Percentiles rank a stretch among this genome's conserved stretches.
Evolutionary conservation across 2,888 invertebrate genomes (phyloP).

Genomic region (Ariolimax columbianus): DNA sequence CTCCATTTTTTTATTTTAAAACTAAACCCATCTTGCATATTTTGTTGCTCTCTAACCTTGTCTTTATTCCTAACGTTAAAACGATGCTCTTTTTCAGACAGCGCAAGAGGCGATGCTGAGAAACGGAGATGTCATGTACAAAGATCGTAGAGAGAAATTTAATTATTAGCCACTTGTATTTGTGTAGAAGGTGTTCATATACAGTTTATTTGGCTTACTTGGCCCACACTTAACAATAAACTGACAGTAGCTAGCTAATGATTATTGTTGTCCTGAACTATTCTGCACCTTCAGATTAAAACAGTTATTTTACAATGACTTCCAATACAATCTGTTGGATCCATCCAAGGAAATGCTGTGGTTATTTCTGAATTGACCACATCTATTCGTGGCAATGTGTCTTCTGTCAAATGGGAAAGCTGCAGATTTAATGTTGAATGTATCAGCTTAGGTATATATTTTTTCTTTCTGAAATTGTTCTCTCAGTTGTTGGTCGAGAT

Average conservation of each 20-base stretch:
- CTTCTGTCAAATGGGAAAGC: not conserved
- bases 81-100: constrained; percentile 55
- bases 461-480: no score
- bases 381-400: not conserved
- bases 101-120: constrained; percentile 58
- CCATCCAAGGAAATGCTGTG: not conserved
- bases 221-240: not conserved
- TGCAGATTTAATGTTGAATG: not conserved
- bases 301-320: no score
- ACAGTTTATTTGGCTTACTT: not conserved
- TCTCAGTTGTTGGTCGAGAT: no score
- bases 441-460: not conserved
- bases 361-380: not conserved
- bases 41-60: not conserved
- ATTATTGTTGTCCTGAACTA: not conserved
- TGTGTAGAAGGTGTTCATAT: not conserved
- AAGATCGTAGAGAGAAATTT: constrained; percentile 57
- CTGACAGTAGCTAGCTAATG: not conserved
- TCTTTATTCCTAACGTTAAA: not conserved
- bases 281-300: not conserved
- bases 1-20: no score
- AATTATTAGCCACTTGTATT: not conserved
- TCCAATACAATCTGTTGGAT: not conserved
- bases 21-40: no score
- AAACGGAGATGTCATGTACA: constrained; percentile 63